phyloP scores from a whole-genome alignment of 2,797 vertebrate genomes.

The Prunella strophiata region DNA sequence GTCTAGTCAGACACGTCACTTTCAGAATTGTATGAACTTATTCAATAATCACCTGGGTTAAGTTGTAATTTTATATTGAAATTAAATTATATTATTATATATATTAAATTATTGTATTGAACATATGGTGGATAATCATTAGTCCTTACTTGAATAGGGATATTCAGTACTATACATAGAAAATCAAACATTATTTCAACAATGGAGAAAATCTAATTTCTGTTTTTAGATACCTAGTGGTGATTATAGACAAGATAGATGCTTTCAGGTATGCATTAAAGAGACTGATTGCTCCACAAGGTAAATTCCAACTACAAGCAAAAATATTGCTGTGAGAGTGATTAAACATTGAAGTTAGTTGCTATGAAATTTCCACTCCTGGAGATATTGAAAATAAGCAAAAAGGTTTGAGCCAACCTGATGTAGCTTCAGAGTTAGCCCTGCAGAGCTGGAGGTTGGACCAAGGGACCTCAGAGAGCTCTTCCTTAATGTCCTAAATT shows the following conservation, averaged over 20 bases:
- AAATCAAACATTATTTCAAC: background rate
- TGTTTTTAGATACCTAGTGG: background rate
- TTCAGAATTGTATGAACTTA: background rate
- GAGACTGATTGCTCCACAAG: background rate
- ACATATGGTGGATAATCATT: background rate
- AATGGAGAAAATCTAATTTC: background rate
- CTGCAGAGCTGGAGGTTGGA: background rate
- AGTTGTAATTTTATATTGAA: background rate
- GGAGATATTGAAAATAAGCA: background rate
- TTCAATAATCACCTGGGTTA: background rate
- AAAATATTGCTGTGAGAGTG: background rate
- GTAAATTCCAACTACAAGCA: background rate
- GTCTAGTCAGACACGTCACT: background rate
- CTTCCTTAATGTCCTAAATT: background rate
- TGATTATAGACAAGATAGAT: background rate
- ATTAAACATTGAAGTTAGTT: background rate
- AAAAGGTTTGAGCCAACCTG: background rate
- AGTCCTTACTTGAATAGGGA: background rate
- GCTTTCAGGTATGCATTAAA: background rate
- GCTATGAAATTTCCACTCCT: background rate
- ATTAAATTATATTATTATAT: background rate
- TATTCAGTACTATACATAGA: background rate
- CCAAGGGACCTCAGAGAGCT: background rate
- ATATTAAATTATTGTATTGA: background rate
- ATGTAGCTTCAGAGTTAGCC: background rate